Evolutionary conservation across 1,140 invertebrate genomes (phyloP).

Genomic region (Magallana ariakensis): DNA sequence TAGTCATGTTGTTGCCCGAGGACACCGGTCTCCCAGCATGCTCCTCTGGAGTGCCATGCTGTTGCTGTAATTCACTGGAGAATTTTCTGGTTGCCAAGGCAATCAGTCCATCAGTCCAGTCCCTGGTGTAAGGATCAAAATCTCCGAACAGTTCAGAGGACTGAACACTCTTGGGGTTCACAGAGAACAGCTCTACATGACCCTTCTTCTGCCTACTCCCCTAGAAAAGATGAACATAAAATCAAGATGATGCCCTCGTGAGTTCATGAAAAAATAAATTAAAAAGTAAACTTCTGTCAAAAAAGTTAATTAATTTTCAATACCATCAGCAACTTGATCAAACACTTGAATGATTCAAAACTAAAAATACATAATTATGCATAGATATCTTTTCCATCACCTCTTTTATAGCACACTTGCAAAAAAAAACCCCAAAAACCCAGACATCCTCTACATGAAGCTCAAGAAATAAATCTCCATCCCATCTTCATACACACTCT

Average conservation of each 20-base stretch:
- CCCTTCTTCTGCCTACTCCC: constrained; percentile 74
- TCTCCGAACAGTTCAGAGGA: constrained; percentile 91
- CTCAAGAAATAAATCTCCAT: no score
- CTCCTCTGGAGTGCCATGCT: constrained; percentile 33
- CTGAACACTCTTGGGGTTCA: constrained; percentile 91
- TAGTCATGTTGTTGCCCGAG: neutral
- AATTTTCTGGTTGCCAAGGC: constrained; percentile 74
- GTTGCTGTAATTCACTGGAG: constrained; percentile 67
- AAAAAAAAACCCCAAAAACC: no score
- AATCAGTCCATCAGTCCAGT: constrained; percentile 89
- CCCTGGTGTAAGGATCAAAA: constrained; percentile 88
- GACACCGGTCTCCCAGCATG: constrained; percentile 9
- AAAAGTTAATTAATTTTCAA: neutral
- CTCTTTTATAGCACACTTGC: no score
- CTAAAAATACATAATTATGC: neutral
- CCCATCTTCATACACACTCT: no score
- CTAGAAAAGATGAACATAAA: constrained; percentile 44
- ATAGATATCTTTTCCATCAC: neutral
- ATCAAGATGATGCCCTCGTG: neutral
- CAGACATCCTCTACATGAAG: no score
- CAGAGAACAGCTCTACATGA: constrained; percentile 83
- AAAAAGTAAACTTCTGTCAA: neutral
- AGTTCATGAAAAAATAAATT: neutral
- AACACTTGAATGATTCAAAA: neutral
- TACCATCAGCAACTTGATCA: neutral